Evolutionary conservation across 2,797 vertebrate species (phyloP).

Genomic region (Gymnoscopelus microlampas): DNA sequence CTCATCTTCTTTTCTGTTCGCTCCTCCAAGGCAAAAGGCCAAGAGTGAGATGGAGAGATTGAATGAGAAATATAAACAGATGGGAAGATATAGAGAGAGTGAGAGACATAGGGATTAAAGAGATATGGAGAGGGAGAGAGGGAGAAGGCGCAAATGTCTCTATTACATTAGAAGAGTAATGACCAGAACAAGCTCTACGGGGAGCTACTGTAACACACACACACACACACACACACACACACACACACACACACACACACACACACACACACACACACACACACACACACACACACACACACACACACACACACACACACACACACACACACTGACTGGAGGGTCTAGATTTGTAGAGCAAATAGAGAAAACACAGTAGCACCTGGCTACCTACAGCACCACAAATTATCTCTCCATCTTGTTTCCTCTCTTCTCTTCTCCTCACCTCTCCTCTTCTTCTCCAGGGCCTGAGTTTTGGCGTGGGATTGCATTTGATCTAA

Average conservation of each 20-base stretch:
- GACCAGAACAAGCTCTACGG: slow-evolving; percentile 31
- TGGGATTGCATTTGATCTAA: too few species aligned
- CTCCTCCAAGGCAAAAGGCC: too few species aligned
- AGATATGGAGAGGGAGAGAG: not conserved
- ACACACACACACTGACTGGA: slow-evolving; percentile 31
- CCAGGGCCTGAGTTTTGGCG: too few species aligned
- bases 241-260: slow-evolving; percentile 7
- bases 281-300: slow-evolving; percentile 14
- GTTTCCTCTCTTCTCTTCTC: not conserved
- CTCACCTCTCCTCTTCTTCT: not conserved
- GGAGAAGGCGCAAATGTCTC: slow-evolving; percentile 60
- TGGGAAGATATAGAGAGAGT: not conserved
- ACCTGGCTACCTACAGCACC: slow-evolving; percentile 40
- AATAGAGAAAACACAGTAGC: slow-evolving; percentile 23
- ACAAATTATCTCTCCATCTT: slow-evolving; percentile 12
- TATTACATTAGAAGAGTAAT: slow-evolving; percentile 66
- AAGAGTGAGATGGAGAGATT: not conserved
- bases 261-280: not conserved
- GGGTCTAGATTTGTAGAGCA: slow-evolving; percentile 47
- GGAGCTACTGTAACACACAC: not conserved
- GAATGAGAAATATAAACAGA: not conserved
- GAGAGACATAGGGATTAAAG: not conserved
- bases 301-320: slow-evolving; percentile 5
- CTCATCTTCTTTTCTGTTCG: too few species aligned
- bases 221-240: slow-evolving; percentile 7